phyloP scores from a whole-genome alignment of 2,888 invertebrate species.

The Erynnis tages region DNA sequence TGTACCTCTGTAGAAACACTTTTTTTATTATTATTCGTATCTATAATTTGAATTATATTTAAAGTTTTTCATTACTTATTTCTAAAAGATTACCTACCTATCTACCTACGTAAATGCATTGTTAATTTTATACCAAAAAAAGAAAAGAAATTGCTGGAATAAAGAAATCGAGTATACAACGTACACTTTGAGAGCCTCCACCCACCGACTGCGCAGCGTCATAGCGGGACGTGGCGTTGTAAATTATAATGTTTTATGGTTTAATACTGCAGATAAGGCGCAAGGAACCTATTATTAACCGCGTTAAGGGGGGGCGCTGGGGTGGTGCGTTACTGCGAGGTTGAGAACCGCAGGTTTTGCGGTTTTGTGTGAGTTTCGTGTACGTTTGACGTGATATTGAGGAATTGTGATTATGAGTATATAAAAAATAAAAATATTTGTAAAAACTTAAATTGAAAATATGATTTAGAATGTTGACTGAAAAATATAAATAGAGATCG shows the following conservation, averaged over 20 bases:
- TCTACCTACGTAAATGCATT: not conserved
- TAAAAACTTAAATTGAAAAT: too few relatives aligned
- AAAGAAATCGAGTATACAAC: too few relatives aligned
- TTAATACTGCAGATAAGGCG: conserved; percentile 80
- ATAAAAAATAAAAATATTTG: too few relatives aligned
- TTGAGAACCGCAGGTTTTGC: conserved; percentile 21
- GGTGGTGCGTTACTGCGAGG: conserved; percentile 12
- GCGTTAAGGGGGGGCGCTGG: conserved; percentile 51
- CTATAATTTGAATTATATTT: too few relatives aligned
- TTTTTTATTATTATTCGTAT: too few relatives aligned
- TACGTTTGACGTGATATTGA: conserved; percentile 7
- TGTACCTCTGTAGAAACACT: too few relatives aligned
- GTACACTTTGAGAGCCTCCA: conserved; percentile 55
- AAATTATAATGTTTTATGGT: conserved; percentile 82
- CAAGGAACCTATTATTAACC: conserved; percentile 78
- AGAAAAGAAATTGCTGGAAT: too few relatives aligned
- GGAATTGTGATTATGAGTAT: too few relatives aligned
- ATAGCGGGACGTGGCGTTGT: conserved; percentile 70
- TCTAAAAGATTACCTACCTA: too few relatives aligned
- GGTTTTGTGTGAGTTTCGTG: conserved; percentile 8
- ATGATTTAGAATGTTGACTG: too few relatives aligned
- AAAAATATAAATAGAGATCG: too few relatives aligned
- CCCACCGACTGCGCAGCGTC: conserved; percentile 56
- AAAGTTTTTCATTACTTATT: too few relatives aligned
- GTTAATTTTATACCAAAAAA: not conserved